These are phyloP conservation scores for Micrasema minimum DNA, from an alignment of 1,140 invertebrate genomes.

Conservation along the genomic window DNA sequence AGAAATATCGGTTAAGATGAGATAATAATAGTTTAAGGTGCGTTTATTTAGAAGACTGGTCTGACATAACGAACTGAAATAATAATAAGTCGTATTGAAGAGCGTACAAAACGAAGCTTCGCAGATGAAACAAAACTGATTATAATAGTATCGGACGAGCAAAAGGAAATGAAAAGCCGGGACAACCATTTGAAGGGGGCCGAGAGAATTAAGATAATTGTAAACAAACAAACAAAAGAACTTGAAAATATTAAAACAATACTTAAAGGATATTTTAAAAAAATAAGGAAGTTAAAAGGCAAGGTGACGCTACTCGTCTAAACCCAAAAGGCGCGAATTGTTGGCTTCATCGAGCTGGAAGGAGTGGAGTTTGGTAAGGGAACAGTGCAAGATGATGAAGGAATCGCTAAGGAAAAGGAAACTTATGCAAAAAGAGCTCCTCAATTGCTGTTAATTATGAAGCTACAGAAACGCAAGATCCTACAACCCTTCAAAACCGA, in stretches of 20 bases:
- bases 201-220: conserved; percentile 40
- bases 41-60: too few relatives aligned
- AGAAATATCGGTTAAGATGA: too few relatives aligned
- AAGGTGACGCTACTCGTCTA: conserved; percentile 38
- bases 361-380: background rate
- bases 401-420: conserved; percentile 6
- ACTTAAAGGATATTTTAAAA: conserved; percentile 32
- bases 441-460: conserved; percentile 6
- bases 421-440: conserved; percentile 23
- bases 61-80: too few relatives aligned
- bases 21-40: too few relatives aligned
- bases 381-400: conserved; percentile 12
- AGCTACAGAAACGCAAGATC: too few relatives aligned
- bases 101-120: background rate
- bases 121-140: conserved; percentile 13
- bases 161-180: conserved; percentile 66
- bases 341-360: conserved; percentile 22
- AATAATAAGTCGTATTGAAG: too few relatives aligned
- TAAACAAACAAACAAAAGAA: conserved; percentile 18
- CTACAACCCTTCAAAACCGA: too few relatives aligned
- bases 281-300: conserved; percentile 27
- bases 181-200: conserved; percentile 68
- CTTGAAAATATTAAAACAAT: conserved; percentile 26
- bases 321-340: conserved; percentile 38
- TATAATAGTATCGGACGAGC: conserved; percentile 41